Percentiles rank a stretch among this genome's conserved stretches.
phyloP scores from a whole-genome alignment of 2,797 vertebrate species.

The Eupleurogrammus muticus region DNA sequence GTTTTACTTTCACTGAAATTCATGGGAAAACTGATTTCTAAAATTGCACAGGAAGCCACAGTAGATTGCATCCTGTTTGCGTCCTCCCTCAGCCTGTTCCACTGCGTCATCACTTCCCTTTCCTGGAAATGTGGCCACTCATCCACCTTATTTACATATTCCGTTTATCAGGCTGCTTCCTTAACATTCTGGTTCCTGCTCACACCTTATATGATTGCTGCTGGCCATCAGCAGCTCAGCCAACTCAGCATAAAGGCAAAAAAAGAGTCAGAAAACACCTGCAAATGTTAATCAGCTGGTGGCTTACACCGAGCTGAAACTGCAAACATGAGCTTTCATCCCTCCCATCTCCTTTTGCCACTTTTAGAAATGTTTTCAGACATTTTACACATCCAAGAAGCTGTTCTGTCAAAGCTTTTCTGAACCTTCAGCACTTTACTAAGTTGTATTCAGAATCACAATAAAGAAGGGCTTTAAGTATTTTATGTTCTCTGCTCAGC shows the following conservation, averaged over 20 bases:
- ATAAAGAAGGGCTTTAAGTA: slow-evolving; percentile 15
- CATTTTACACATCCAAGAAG: not conserved
- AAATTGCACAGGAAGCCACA: slow-evolving; percentile 83
- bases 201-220: slow-evolving; percentile 21
- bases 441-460: slow-evolving; percentile 10
- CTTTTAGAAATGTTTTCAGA: not conserved
- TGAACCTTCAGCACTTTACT: slow-evolving; percentile 17
- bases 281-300: not conserved
- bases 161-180: slow-evolving; percentile 47
- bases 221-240: slow-evolving; percentile 6
- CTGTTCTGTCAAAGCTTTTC: slow-evolving; percentile 1
- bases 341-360: not conserved
- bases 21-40: slow-evolving; percentile 76
- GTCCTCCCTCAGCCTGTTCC: slow-evolving; percentile 75
- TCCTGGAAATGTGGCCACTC: slow-evolving; percentile 82
- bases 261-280: slow-evolving; percentile 1
- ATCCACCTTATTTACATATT: slow-evolving; percentile 76
- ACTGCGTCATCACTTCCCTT: slow-evolving; percentile 83
- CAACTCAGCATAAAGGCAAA: not conserved
- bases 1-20: slow-evolving; percentile 65
- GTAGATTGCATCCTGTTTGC: slow-evolving; percentile 86
- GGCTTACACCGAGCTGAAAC: not conserved
- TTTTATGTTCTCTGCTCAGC: slow-evolving; percentile 32
- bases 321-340: not conserved
- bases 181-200: slow-evolving; percentile 30